These are phyloP conservation scores for Psilopsiagon aurifrons DNA, from an alignment of 2,113 vertebrate species.

Conservation along the genomic window DNA sequence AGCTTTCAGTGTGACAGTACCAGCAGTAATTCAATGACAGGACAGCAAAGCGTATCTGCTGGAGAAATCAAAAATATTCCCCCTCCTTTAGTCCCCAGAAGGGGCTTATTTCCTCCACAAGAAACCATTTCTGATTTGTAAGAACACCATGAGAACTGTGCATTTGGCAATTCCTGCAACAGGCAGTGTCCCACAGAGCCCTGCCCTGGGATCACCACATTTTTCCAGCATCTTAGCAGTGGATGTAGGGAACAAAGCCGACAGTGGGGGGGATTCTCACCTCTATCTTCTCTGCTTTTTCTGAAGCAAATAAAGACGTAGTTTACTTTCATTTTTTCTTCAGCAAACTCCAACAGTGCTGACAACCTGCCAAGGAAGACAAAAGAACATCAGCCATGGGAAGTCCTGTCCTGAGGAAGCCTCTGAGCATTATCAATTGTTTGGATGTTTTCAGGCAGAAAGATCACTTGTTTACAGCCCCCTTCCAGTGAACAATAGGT, in stretches of 20 bases:
- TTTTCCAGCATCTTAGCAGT: neutral
- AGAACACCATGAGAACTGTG: accelerated
- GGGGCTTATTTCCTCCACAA: neutral
- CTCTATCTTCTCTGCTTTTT: conserved; percentile 93
- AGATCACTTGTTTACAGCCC: conserved; percentile 7
- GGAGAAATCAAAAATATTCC: neutral
- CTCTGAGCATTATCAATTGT: neutral
- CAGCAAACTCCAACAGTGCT: conserved; percentile 91
- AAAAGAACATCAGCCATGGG: conserved; percentile 24
- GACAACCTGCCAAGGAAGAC: conserved; percentile 82
- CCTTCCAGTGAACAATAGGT: neutral
- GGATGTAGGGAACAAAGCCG: neutral
- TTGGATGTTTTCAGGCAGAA: conserved; percentile 8
- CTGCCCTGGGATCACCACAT: neutral
- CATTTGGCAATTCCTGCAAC: neutral
- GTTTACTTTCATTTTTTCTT: conserved; percentile 95
- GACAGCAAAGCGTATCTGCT: neutral
- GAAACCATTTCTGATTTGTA: neutral
- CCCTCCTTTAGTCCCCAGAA: neutral
- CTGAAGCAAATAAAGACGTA: conserved; percentile 95
- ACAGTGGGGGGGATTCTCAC: conserved; percentile 68
- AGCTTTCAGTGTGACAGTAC: neutral
- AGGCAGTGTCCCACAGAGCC: accelerated
- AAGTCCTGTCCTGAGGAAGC: conserved; percentile 47
- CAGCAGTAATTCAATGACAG: neutral